Conservation (phyloP, 2,888 invertebrate species). For the Drosophila mayaguana region DNA sequence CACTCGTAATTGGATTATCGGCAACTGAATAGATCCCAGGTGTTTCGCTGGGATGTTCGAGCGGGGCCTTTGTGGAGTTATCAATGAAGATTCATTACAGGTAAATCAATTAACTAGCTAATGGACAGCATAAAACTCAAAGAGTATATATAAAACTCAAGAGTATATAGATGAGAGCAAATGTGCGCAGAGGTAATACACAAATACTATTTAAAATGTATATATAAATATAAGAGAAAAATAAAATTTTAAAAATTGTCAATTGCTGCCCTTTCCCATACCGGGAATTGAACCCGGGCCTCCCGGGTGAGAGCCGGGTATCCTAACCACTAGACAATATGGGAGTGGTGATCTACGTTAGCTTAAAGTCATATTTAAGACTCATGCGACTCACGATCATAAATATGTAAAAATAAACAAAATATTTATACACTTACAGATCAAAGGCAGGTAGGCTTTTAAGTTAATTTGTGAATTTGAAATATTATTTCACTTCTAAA, state of each 20-base stretch:
- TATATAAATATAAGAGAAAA: background rate
- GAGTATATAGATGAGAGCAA: background rate
- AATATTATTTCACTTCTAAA: background rate
- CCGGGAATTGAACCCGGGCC: conserved; percentile 70
- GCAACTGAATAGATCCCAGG: conserved; percentile 39
- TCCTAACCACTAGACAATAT: conserved; percentile 77
- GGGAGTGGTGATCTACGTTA: background rate
- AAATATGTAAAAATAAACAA: too few relatives aligned
- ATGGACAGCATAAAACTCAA: conserved; percentile 7
- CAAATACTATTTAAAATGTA: background rate
- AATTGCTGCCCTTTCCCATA: conserved; percentile 6
- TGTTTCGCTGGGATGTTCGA: conserved; percentile 1
- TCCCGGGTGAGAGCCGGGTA: conserved; percentile 77
- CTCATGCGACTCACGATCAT: too few relatives aligned
- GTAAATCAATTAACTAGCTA: conserved; percentile 30
- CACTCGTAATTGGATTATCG: conserved; percentile 67
- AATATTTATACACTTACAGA: too few relatives aligned
- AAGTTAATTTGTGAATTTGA: too few relatives aligned
- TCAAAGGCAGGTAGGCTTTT: background rate
- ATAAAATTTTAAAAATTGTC: background rate
- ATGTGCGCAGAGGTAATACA: background rate
- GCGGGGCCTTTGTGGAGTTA: background rate
- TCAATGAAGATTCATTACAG: conserved; percentile 36
- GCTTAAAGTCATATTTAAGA: background rate
- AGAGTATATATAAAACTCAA: too few relatives aligned